Evolutionary conservation across 2,113 vertebrate species (phyloP), one percentile per base, ranked within the genome.

Genomic region (Microtus oregoni): DNA sequence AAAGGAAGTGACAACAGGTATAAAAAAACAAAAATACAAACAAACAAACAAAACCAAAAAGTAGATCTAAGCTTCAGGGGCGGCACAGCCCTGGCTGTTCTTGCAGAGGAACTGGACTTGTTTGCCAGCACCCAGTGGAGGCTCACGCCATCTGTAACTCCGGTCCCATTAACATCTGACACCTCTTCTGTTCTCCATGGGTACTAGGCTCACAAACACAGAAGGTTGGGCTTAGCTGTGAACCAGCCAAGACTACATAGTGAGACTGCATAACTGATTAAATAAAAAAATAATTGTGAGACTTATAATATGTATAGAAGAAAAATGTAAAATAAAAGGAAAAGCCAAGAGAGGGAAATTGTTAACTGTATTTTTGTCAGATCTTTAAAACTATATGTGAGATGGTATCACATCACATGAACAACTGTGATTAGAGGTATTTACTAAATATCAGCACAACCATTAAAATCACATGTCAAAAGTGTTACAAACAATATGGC

Each of bases 281-380:
- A 68, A 92, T 90, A 88, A 77, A 58, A 81, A 81, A 94, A 70
- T 44, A 65, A 38, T 86, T 94, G n/a, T 94, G n/a, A 19, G 20
- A 4, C 79, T 94, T 86, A 35, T 72, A 93, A 85, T 32, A 89
- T 91, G 86, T 65, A 2, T 55, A 82, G 32, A 82, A 94, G 70
- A 55, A 67, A 92, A 97, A 83, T n/a, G 12, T 38, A 77, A 73
- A 72, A 75, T 70, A 32, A 87, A 83, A 85, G 20, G 22, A 82
- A 61, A 28, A 61, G n/a, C 19, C 52, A 94, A 38, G 24, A 47
- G 7, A 44, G 7, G 26, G 28, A 89, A 10, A 93, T 73, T 7
- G 3, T 24, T 38, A 67, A 91, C 10, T 76, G 35, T 63, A 89
- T 26, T 91, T 2, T 19, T 76, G 38, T 89, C 88, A 76, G 65